Evolutionary conservation across 2,888 invertebrate genomes (phyloP), one percentile per base, ranked within the genome.

Genomic region (Bellardia bayeri): DNA sequence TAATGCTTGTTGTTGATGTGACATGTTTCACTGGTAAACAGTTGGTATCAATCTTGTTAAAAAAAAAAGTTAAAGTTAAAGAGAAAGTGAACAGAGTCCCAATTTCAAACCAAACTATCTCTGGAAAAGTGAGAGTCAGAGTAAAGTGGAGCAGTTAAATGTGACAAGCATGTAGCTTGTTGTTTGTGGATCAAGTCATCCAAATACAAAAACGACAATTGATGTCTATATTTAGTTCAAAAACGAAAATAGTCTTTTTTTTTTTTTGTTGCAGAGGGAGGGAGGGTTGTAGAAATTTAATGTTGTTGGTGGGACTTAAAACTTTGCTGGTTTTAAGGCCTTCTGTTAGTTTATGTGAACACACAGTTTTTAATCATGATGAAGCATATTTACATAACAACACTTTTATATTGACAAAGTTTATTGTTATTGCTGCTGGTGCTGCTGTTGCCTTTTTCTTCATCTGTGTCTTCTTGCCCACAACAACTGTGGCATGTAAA

Each of bases 301-400:
- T 30, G 5, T 58, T 58, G 14, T 45, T 14, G 8, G 4, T 9
- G 42, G n/a, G 30, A 14, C 14, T 51, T 51, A 11, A 56, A 16
- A 5, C 16, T 16, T n/a, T 16, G 1, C 54, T 51, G 14, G n/a
- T 51, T 14, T n/a, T 51, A n/a, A 51, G 51, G n/a, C 51, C 51
- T 5, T n/a, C n/a, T 51, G n/a, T 61, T 30, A 11, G 11, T 58
- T 11, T 30, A 30, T 14, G 14, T 61, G 14, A 11, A n/a, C n/a
- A 42, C 58, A 74, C 30, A 33, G 9, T 30, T 7, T 79, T 49
- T 79, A 68, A 58, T 45, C 49, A 40, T 37, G 56, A 54, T 85
- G 75, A 80, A 45, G 61, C 63, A n/a, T 69, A 75, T 80, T 80
- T 81, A 76, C 80, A 75, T 79, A 45, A 45, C 11, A 45, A 61